Evolutionary conservation across 2,888 invertebrate species (phyloP).

Genomic region (Campaea margaritaria): DNA sequence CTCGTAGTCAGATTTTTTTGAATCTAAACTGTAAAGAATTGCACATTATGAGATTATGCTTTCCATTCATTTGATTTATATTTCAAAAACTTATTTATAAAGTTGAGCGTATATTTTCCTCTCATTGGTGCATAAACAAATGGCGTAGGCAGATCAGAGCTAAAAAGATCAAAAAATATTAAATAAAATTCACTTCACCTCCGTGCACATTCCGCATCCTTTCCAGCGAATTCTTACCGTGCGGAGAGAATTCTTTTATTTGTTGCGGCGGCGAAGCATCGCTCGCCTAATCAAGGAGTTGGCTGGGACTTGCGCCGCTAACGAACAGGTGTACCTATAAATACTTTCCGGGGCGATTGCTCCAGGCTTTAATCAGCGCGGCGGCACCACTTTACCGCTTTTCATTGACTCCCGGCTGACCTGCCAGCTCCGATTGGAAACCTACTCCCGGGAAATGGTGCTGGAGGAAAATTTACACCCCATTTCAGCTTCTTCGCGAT

Average conservation of each 20-base stretch:
- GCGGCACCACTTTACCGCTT: conserved; percentile 82
- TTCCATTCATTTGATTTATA: neutral
- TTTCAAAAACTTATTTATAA: neutral
- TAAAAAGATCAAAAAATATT: conserved; percentile 27
- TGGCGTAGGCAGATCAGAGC: conserved; percentile 18
- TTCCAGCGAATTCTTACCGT: conserved; percentile 67
- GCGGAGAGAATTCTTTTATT: conserved; percentile 77
- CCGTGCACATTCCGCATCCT: conserved; percentile 45
- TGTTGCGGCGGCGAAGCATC: conserved; percentile 78
- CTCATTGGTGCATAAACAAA: conserved; percentile 8
- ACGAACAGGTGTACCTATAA: conserved; percentile 85
- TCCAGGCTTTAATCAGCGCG: conserved; percentile 84
- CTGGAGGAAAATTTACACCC: conserved; percentile 71
- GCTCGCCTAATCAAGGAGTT: conserved; percentile 85
- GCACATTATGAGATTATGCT: neutral
- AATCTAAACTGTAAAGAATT: no score
- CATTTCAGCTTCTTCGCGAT: conserved; percentile 59
- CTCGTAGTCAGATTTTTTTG: no score
- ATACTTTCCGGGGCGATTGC: conserved; percentile 84
- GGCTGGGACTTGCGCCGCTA: conserved; percentile 80
- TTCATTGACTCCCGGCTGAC: conserved; percentile 83
- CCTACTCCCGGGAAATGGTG: conserved; percentile 73
- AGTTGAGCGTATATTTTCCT: neutral
- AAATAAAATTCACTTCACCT: conserved; percentile 35
- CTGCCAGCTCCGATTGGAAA: conserved; percentile 79